These are phyloP conservation scores for Holcopasites calliopsidis DNA, from an alignment of 1,140 invertebrate genomes.

Conservation along the genomic window DNA sequence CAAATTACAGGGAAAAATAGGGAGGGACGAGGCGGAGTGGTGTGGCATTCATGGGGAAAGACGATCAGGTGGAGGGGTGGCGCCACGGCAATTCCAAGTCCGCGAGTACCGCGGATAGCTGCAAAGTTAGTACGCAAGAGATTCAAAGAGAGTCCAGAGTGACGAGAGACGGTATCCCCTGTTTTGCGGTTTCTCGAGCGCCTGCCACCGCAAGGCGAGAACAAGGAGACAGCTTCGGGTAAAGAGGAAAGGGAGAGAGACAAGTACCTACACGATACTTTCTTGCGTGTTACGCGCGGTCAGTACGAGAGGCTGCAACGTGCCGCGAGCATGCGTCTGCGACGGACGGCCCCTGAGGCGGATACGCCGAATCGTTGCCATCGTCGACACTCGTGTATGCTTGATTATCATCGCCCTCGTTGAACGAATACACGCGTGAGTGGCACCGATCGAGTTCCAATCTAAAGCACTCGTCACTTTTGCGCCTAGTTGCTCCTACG, in stretches of 20 bases:
- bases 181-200: conserved; percentile 21
- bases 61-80: conserved; percentile 71
- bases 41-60: conserved; percentile 43
- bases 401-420: not conserved
- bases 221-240: not conserved
- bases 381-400: conserved; percentile 22
- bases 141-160: conserved; percentile 53
- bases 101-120: conserved; percentile 75
- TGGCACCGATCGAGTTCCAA: conserved; percentile 24
- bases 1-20: conserved; percentile 77
- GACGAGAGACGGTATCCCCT: conserved; percentile 8
- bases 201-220: conserved; percentile 12
- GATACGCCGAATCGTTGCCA: conserved; percentile 55
- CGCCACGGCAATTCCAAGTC: conserved; percentile 77
- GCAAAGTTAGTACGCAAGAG: conserved; percentile 71
- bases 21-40: conserved; percentile 60
- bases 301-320: conserved; percentile 66
- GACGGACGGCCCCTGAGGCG: conserved; percentile 61
- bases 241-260: conserved; percentile 3
- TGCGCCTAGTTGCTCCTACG: not conserved
- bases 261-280: conserved; percentile 41
- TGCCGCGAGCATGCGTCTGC: conserved; percentile 64
- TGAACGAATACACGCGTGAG: conserved; percentile 24
- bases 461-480: not conserved
- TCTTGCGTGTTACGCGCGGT: conserved; percentile 66